Base-by-base conservation (phyloP, 2,113 vertebrate species). In the Numida meleagris region DNA sequence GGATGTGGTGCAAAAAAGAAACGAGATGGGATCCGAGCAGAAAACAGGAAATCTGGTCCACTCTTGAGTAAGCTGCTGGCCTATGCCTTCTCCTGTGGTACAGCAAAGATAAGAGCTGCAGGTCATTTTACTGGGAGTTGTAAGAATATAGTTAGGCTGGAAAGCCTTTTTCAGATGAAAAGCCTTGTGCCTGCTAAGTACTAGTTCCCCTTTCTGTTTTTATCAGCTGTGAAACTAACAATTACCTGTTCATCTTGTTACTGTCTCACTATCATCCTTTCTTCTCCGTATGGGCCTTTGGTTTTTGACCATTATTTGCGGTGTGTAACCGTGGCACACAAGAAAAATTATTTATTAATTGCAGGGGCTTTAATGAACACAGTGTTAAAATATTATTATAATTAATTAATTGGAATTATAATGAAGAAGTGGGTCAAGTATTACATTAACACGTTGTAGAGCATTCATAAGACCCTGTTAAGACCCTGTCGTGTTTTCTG, bases 161-260 rank as follows among this genome's bases (percentile, higher is more conserved):
- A 91, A 94, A 51, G 20, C 45, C 46, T 80, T 93, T 95, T 87
- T 72, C 50, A 74, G 34, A 48, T 46, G 31, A 51, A 83, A 83
- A 86, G 5, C n/a, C 6, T 77, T 74, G 6, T 89, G 36, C 43
- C 42, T 91, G 74, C 36, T 89, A 92, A 92, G 40, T 89, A 42
- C 27, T 59, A 8, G 78, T 92, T 82, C n/a, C 21, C 9, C n/a
- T 76, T 82, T 91, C 88, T 79, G 83, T 86, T 55, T 73, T 36
- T 63, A 12, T 82, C 2, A 6, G 5, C 55, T 67, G 78, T 50
- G n/a, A 88, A 86, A 86, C 82, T 65, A 74, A 63, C 13, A 11
- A 82, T 62, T 53, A 59, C n/a, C 42, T 74, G 33, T 73, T 94
- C 85, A 12, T 68, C 50, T 8, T 84, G 40, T 82, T 46, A 31